Base-by-base conservation (phyloP, 1,140 invertebrate genomes). In the Belonocnema kinseyi region DNA sequence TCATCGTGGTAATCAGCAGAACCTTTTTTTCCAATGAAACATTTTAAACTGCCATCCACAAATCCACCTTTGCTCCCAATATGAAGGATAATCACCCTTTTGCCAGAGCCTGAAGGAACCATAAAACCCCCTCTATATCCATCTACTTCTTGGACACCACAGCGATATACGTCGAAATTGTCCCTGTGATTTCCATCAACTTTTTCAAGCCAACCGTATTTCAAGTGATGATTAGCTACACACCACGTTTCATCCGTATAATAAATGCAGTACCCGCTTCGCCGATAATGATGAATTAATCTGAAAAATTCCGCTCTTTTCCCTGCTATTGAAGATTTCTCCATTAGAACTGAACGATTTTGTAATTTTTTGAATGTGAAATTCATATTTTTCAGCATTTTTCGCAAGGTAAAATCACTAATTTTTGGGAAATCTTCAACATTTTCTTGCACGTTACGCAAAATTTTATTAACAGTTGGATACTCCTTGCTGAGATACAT, bases 21-120 rank as follows among this genome's bases (percentile, higher is more conserved):
- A 58, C 40, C 73, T 50, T 12, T 75, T 50, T 56, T 75, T 40
- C 73, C 54, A 14, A 75, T 50, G 19, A 58, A 75, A 58, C 53
- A 75, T 40, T 61, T 46, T 13, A 75, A 14, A 17, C 19, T 26
- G 14, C 56, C 54, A 33, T 61, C 40, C 26, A 75, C 14, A n/a
- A 58, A 75, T 46, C 54, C 53, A 16, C 61, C 73, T n/a, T 75
- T 75, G 21, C 56, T 61, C 11, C 19, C 56, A 61, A 61, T 61
- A 13, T 61, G 19, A 61, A 61, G 56, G 5, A 58, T 58, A 58
- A 56, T 54, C 16, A 61, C 19, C 26, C 19, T 61, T 7, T 26
- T 26, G 2, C 56, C 19, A 12, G 19, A 21, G 26, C 19, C 8
- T 21, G 17, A 61, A 61, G 56, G 17, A 61, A 19, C 21, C 21